phyloP scores from a whole-genome alignment of 2,888 invertebrate genomes.

The Oscheius sp. region DNA sequence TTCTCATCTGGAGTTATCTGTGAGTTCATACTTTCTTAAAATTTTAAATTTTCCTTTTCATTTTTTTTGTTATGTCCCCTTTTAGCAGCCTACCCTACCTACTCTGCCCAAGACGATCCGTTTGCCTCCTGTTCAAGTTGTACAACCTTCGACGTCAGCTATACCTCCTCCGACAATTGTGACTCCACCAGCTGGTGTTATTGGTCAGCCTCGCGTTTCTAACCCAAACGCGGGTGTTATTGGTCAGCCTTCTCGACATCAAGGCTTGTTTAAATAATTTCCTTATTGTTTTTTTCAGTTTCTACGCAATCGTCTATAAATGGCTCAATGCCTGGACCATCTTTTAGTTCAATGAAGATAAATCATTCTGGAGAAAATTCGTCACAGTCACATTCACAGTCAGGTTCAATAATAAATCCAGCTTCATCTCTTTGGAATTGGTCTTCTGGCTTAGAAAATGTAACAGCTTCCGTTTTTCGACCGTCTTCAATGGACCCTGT shows the following conservation, averaged over 20 bases:
- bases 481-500: not conserved
- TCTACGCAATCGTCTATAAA: not conserved
- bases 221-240: slow-evolving; percentile 3
- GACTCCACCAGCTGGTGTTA: slow-evolving; percentile 45
- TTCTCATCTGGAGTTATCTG: slow-evolving; percentile 1
- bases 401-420: not conserved
- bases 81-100: slow-evolving; percentile 31
- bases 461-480: slow-evolving; percentile 5
- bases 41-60: not conserved
- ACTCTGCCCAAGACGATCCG: slow-evolving; percentile 50
- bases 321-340: not conserved
- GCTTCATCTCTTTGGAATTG: slow-evolving; percentile 18
- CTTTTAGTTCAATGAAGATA: slow-evolving; percentile 14
- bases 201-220: slow-evolving; percentile 44
- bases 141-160: slow-evolving; percentile 41
- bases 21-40: not conserved
- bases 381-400: not conserved
- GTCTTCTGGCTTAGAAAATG: not conserved
- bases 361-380: not conserved
- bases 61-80: not conserved
- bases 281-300: not conserved
- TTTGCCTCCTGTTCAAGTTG: slow-evolving; percentile 51
- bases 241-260: slow-evolving; percentile 10
- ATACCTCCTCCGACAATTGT: slow-evolving; percentile 33
- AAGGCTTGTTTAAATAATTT: not conserved